Evolutionary conservation across 2,888 invertebrate species (phyloP).

Genomic region (Coronaproctus castanopsis): DNA sequence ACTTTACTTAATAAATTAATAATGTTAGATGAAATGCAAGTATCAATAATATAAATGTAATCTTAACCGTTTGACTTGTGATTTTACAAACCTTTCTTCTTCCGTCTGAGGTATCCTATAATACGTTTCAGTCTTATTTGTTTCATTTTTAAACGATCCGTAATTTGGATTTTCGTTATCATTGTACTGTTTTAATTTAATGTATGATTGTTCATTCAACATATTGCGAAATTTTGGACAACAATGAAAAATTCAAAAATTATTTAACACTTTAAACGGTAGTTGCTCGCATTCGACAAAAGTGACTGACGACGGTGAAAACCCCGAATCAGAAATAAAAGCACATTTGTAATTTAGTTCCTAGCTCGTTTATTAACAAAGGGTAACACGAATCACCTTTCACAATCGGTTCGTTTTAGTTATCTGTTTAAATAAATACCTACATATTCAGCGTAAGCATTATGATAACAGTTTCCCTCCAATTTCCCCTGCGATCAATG

Average conservation of each 20-base stretch:
- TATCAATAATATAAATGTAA: neutral
- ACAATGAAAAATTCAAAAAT: too few relatives aligned
- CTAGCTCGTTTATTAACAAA: too few relatives aligned
- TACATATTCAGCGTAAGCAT: too few relatives aligned
- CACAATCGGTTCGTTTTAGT: neutral
- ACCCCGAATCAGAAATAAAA: too few relatives aligned
- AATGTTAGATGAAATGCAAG: neutral
- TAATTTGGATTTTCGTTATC: neutral
- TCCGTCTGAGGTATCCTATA: neutral
- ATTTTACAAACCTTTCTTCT: neutral
- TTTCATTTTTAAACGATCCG: neutral
- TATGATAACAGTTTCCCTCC: too few relatives aligned
- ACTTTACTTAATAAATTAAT: neutral
- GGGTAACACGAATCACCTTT: too few relatives aligned
- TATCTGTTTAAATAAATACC: neutral
- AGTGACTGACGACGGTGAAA: too few relatives aligned
- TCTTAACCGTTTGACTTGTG: neutral
- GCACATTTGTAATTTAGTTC: too few relatives aligned
- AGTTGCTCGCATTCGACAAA: too few relatives aligned
- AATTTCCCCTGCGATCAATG: too few relatives aligned
- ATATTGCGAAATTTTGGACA: neutral
- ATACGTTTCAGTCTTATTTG: neutral
- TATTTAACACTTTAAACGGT: too few relatives aligned
- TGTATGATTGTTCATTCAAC: neutral
- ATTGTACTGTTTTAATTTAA: neutral